Conservation (phyloP, 2,797 vertebrate species). For the Antennarius maculatus region DNA sequence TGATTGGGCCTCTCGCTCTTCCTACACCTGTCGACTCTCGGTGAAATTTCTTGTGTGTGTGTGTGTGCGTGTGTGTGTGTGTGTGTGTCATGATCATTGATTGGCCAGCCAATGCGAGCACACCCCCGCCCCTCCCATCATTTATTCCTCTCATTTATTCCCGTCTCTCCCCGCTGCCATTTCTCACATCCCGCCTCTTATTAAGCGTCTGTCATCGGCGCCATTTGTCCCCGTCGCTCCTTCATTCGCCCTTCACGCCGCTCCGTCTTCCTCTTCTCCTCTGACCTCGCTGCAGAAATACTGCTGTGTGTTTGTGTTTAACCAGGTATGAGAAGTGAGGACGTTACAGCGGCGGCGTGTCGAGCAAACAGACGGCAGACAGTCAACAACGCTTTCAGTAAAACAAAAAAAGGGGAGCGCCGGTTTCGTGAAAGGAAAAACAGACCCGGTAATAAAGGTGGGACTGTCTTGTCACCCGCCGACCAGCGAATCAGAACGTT, state of each 20-base stretch:
- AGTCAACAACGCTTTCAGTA: background rate
- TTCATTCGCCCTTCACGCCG: constrained; percentile 55
- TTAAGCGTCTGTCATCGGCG: constrained; percentile 68
- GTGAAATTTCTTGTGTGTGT: no score
- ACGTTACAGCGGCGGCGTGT: background rate
- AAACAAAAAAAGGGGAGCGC: background rate
- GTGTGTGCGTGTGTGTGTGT: no score
- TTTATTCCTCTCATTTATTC: constrained; percentile 67
- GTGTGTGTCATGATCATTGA: constrained; percentile 46
- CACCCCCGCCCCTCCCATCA: constrained; percentile 33
- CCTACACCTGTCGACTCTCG: no score
- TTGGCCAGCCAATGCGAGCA: constrained; percentile 45
- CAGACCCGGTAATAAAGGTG: background rate
- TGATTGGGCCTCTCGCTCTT: no score
- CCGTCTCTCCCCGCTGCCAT: constrained; percentile 41
- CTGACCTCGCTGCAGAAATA: constrained; percentile 37
- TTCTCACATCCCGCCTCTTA: constrained; percentile 66
- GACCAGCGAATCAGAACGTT: background rate
- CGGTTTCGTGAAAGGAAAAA: background rate
- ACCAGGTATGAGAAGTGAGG: constrained; percentile 14
- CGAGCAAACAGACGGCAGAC: background rate
- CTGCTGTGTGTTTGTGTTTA: constrained; percentile 1
- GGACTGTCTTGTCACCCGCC: background rate
- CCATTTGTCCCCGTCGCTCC: constrained; percentile 53
- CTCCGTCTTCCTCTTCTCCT: constrained; percentile 8